Base-by-base conservation (phyloP, 2,888 invertebrate genomes). In the Tuta absoluta region DNA sequence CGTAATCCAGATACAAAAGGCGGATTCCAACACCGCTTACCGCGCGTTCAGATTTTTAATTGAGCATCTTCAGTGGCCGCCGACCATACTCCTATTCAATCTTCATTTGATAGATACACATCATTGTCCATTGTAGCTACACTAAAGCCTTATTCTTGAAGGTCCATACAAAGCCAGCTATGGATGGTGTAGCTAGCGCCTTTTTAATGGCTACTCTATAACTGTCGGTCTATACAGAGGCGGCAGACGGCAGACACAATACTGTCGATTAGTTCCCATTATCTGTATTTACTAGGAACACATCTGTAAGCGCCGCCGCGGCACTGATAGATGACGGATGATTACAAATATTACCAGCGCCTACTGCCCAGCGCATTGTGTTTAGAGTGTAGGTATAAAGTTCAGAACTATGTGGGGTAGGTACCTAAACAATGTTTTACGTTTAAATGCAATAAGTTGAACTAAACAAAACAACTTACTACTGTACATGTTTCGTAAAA, bases 231-330 rank as follows among this genome's bases (percentile, higher is more conserved):
- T 73, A 72, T 23, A 69, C 71, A 53, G 21, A 21, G 23, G 23
- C 51, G 51, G 23, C 23, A 53, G 23, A 53, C 51, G 51, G 23
- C 23, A 53, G 23, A 53, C 74, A 82, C 81, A 83, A 82, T 80
- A 77, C 78, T 75, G 74, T 80, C 84, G 79, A 86, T 85, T 86
- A 83, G 78, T 77, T 78, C 80, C 84, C 75, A 85, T 85, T 85
- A 85, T 81, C 78, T 81, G 80, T 82, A 81, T 84, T 84, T 84
- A 84, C 82, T 83, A 81, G 82, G 78, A 79, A 78, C 80, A 78
- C 81, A 77, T 49, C 62, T 62, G 38, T 62, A 17, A 21, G 14
- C 38, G 61, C 61, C 61, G 61, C 61, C 61, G 49, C 23, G 14
- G 45, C 60, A 56, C 56, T 56, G 56, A 33, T 56, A 56, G 56